These are phyloP conservation scores for Apistogramma diplotaenia DNA, from an alignment of 2,113 vertebrate species.

Conservation along the genomic window DNA sequence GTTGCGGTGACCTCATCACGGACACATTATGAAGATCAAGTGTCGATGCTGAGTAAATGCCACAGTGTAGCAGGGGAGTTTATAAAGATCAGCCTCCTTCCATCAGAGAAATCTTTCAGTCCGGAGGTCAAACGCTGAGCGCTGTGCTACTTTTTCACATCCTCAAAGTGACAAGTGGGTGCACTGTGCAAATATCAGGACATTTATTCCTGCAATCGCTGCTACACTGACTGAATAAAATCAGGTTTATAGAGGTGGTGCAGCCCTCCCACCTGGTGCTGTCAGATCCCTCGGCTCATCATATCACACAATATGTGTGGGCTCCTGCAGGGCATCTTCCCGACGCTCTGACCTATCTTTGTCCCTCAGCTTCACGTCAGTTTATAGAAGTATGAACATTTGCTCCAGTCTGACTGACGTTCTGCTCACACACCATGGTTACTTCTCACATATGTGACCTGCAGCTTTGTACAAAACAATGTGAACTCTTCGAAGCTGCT, in stretches of 20 bases:
- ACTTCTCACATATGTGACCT: background rate
- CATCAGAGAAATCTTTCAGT: conserved; percentile 34
- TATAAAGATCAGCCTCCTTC: conserved; percentile 60
- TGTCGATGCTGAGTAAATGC: conserved; percentile 64
- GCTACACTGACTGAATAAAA: conserved; percentile 29
- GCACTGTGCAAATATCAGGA: conserved; percentile 47
- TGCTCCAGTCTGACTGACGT: background rate
- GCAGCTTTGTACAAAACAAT: background rate
- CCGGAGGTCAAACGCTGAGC: conserved; percentile 15
- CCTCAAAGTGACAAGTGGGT: conserved; percentile 9
- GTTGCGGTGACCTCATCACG: conserved; percentile 52
- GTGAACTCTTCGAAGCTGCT: background rate
- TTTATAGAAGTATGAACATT: background rate
- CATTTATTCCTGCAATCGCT: background rate
- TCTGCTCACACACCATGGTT: background rate
- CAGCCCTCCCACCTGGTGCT: conserved; percentile 23
- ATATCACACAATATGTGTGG: background rate
- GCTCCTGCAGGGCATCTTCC: conserved; percentile 4
- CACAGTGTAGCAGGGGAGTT: conserved; percentile 53
- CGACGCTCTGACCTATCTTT: conserved; percentile 23
- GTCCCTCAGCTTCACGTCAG: background rate
- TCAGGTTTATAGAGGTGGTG: background rate
- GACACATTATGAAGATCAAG: conserved; percentile 62
- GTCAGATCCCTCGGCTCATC: conserved; percentile 28
- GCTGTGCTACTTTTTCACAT: conserved; percentile 4